phyloP scores from a whole-genome alignment of 2,113 vertebrate species.

The Chaenocephalus aceratus region DNA sequence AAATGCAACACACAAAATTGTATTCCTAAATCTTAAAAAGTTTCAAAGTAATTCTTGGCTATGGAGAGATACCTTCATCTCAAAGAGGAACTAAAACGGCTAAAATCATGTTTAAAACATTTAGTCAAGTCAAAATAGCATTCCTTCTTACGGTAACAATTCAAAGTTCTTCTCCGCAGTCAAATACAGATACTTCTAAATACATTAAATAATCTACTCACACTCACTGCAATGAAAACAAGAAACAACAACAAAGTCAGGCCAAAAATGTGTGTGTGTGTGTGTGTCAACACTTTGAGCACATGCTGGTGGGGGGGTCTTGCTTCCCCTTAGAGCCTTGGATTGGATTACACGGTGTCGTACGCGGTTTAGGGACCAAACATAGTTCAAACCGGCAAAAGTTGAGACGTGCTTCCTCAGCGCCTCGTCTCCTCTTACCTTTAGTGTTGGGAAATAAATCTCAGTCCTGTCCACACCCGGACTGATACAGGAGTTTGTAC shows the following conservation, averaged over 20 bases:
- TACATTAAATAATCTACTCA: neutral
- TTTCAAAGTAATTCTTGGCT: neutral
- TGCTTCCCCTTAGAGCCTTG: slow-evolving; percentile 29
- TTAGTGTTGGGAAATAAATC: slow-evolving; percentile 14
- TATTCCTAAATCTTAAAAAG: too few relatives aligned
- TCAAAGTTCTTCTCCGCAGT: neutral
- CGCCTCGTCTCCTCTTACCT: neutral
- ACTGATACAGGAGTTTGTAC: neutral
- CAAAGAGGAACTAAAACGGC: neutral
- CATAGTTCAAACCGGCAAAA: slow-evolving; percentile 45
- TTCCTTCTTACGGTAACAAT: neutral
- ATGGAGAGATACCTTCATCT: neutral
- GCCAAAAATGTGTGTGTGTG: slow-evolving; percentile 3
- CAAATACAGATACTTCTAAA: neutral
- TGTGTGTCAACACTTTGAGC: slow-evolving; percentile 56
- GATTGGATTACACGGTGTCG: slow-evolving; percentile 69
- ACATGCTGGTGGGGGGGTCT: slow-evolving; percentile 26
- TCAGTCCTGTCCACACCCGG: neutral
- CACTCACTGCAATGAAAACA: neutral
- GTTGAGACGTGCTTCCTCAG: slow-evolving; percentile 35
- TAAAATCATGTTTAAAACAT: too few relatives aligned
- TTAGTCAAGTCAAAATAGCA: neutral
- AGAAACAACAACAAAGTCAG: neutral
- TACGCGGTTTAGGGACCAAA: slow-evolving; percentile 47
- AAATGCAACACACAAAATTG: neutral